Base-by-base conservation (phyloP, 1,140 invertebrate genomes). In the Macrotrachela quadricornifera region DNA sequence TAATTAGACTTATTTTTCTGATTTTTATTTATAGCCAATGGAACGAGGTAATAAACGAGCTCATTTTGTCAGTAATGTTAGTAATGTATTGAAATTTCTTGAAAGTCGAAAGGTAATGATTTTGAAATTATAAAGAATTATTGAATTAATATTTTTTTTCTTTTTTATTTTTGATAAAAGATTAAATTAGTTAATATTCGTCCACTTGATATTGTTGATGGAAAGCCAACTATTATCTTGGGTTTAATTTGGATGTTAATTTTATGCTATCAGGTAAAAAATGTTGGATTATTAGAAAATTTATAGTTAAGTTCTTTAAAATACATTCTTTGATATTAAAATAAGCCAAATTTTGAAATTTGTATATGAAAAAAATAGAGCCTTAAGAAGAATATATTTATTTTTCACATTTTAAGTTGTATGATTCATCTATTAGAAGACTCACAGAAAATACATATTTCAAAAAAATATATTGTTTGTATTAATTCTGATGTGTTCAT, bases 161-260 rank as follows among this genome's bases (percentile, higher is more conserved):
- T 2, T 67, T 87, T n/a, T n/a, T n/a, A n/a, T n/a, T n/a, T n/a
- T n/a, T n/a, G n/a, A 83, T 83, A 92, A 40, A 77, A 90, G 56
- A 94, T 99, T 21, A 91, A 99, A 71, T 73, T 99, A 56, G 92
- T 96, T 74, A 99, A 99, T 71, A 88, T 99, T 63, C 92, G 91
- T 59, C 88, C 92, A 38, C 90, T 96, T 72, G 92, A 99, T 68
- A 96, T 97, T 60, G 86, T 96, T 21, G 92, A 97, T 71, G 87
- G 91, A 41, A 96, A 95, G 73, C 73, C 74, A 11, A 76, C 87
- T 49, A 75, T 97, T 41, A 97, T 96, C 63, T 77, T 99, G 43
- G 92, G 92, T 63, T 75, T 97, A 12, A 94, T 97, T 58, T 99
- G 92, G 91, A 94, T 87, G 17, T 92, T 95, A 59, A 95, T 95